Percentiles rank a stretch among this genome's conserved stretches.
Conservation (phyloP, 2,113 vertebrate species). For the Ancistrus triradiatus region DNA sequence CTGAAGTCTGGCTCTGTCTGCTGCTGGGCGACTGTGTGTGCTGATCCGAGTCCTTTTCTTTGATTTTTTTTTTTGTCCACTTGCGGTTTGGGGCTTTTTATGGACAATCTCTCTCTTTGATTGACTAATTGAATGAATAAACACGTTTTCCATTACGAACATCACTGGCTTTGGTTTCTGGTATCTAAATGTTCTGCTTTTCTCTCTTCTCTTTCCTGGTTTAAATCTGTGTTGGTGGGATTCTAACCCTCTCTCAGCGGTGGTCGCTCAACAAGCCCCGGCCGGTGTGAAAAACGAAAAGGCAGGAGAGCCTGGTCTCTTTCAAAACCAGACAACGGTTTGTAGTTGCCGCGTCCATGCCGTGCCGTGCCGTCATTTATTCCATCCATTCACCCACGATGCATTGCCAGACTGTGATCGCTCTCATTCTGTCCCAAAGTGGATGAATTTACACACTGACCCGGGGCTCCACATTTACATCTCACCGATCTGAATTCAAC, state of each 20-base stretch:
- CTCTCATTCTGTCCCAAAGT: conserved; percentile 37
- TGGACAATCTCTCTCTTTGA: conserved; percentile 87
- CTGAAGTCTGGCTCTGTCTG: conserved; percentile 48
- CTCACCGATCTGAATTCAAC: no score
- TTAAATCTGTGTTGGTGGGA: conserved; percentile 42
- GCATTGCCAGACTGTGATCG: conserved; percentile 49
- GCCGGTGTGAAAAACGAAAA: conserved; percentile 99
- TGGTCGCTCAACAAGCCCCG: conserved; percentile 97
- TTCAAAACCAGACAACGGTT: conserved; percentile 99
- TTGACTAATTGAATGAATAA: conserved; percentile 85
- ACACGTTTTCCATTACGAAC: conserved; percentile 88
- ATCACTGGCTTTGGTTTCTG: conserved; percentile 72
- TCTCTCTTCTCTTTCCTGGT: conserved; percentile 75
- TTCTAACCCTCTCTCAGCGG: conserved; percentile 79
- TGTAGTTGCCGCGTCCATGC: conserved; percentile 85
- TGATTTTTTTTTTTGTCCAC: conserved; percentile 82
- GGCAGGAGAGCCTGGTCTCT: conserved; percentile 96
- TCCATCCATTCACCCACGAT: conserved; percentile 40
- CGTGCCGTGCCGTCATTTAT: conserved; percentile 72
- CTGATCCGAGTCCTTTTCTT: conserved; percentile 51
- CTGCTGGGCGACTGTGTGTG: conserved; percentile 68
- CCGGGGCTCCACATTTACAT: conserved; percentile 11
- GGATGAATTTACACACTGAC: conserved; percentile 36
- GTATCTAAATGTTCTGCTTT: conserved; percentile 87
- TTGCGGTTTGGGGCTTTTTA: conserved; percentile 82